phyloP scores from a whole-genome alignment of 2,113 vertebrate genomes.

The Chauna torquata region DNA sequence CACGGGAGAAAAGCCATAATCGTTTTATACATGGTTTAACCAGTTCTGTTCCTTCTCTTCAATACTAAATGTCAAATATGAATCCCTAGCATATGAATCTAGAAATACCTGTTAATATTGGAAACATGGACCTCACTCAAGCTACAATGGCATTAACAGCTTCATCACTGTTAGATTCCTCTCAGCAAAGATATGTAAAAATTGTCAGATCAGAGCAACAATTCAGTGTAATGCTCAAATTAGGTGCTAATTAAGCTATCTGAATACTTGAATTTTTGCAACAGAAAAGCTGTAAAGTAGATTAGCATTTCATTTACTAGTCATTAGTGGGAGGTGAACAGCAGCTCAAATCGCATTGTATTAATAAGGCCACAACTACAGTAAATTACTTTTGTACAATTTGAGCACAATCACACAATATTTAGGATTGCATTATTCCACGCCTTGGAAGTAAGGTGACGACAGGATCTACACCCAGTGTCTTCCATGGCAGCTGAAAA shows the following conservation, averaged over 20 bases:
- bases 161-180: not conserved
- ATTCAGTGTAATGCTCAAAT: constrained; percentile 2
- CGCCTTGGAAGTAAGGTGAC: not conserved
- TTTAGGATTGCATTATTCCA: not conserved
- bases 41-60: not conserved
- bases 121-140: not conserved
- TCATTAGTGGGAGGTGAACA: constrained; percentile 63
- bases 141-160: not conserved
- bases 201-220: not conserved
- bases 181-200: constrained; percentile 21
- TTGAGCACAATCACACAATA: not conserved
- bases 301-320: constrained; percentile 69
- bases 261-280: constrained; percentile 57
- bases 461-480: not conserved
- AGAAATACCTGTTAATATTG: not conserved
- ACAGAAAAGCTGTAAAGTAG: constrained; percentile 52
- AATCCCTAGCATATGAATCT: not conserved
- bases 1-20: not conserved
- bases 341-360: constrained; percentile 47
- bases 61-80: not conserved
- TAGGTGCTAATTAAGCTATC: constrained; percentile 59
- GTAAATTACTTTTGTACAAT: constrained; percentile 53
- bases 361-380: constrained; percentile 60
- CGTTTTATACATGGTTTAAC: not conserved
- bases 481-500: not conserved